Evolutionary conservation across 2,888 invertebrate species (phyloP).

Genomic region (Cataglyphis albicans): DNA sequence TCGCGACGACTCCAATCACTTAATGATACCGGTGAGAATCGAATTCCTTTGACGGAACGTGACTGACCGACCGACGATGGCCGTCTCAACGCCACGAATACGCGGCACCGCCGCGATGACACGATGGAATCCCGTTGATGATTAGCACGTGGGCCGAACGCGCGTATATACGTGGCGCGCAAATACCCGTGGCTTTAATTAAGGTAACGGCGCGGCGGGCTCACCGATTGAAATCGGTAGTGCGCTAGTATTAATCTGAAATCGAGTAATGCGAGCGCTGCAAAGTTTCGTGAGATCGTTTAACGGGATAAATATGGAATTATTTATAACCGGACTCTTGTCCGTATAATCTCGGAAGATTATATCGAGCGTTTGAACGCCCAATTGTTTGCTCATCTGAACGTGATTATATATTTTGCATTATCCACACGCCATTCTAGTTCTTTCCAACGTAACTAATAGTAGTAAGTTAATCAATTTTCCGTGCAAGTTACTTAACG

Average conservation of each 20-base stretch:
- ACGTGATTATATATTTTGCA: background rate
- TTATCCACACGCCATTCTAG: background rate
- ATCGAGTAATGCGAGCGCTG: background rate
- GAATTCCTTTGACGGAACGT: slow-evolving; percentile 42
- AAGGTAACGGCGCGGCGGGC: slow-evolving; percentile 51
- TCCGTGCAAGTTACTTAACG: background rate
- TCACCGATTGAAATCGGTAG: slow-evolving; percentile 46
- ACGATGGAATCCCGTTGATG: slow-evolving; percentile 56
- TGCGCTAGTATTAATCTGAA: slow-evolving; percentile 18
- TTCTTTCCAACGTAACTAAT: background rate
- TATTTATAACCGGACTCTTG: background rate
- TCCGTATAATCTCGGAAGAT: background rate
- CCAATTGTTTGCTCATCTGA: background rate
- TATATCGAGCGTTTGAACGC: background rate
- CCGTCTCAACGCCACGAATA: slow-evolving; percentile 32
- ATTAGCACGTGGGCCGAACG: slow-evolving; percentile 59
- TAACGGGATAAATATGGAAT: background rate
- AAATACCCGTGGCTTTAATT: slow-evolving; percentile 55
- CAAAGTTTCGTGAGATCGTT: background rate
- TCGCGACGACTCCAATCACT: slow-evolving; percentile 66
- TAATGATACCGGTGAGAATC: slow-evolving; percentile 65
- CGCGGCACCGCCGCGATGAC: slow-evolving; percentile 42
- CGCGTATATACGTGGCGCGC: slow-evolving; percentile 54
- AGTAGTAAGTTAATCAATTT: background rate
- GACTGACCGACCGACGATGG: slow-evolving; percentile 27